Conservation (phyloP, 1,140 invertebrate species). For the Macrosteles quadrilineatus region DNA sequence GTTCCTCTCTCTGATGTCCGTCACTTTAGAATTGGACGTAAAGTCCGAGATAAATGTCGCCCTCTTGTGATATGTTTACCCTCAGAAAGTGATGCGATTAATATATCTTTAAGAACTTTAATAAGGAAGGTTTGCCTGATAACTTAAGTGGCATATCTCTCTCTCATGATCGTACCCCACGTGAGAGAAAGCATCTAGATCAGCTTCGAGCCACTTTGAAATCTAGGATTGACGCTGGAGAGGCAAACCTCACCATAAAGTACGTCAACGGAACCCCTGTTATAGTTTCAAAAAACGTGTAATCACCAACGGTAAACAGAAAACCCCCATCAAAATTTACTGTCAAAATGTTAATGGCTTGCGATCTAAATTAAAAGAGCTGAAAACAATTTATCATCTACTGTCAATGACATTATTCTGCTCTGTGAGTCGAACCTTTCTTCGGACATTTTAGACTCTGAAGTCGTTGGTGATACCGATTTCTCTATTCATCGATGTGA, state of each 20-base stretch:
- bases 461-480: background rate
- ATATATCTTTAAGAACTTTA: background rate
- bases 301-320: background rate
- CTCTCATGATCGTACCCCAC: background rate
- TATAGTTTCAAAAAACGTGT: background rate
- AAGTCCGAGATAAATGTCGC: background rate
- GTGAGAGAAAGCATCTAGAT: background rate
- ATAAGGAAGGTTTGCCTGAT: background rate
- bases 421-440: no score
- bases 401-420: background rate
- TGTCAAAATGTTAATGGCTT: no score
- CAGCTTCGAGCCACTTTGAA: background rate
- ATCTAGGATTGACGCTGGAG: background rate
- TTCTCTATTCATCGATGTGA: no score
- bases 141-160: background rate
- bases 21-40: background rate
- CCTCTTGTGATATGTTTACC: background rate
- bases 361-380: no score
- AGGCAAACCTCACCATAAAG: background rate
- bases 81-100: background rate
- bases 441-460: background rate
- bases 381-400: background rate
- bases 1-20: background rate
- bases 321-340: background rate
- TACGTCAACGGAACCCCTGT: no score